Percentiles rank a stretch among this genome's conserved stretches.
Evolutionary conservation across 2,113 vertebrate species (phyloP).

Genomic region (Abramis brama): DNA sequence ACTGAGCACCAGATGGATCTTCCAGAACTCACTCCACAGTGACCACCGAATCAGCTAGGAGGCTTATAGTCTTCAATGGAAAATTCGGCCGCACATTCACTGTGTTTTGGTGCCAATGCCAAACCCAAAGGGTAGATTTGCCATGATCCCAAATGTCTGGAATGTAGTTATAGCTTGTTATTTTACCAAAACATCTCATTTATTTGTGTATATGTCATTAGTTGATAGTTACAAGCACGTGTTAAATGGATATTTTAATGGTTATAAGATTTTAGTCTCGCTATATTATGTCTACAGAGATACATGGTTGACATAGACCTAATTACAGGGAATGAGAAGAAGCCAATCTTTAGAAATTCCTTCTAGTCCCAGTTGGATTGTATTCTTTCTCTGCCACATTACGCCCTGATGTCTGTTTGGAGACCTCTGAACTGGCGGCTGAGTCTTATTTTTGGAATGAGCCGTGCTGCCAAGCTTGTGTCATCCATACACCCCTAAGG

Average conservation of each 20-base stretch:
- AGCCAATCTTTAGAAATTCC: neutral
- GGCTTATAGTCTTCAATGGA: conserved; percentile 22
- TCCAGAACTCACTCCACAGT: neutral
- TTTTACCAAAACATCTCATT: neutral
- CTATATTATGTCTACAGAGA: neutral
- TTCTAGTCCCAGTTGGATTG: conserved; percentile 6
- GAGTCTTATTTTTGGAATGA: conserved; percentile 31
- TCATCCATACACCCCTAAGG: conserved; percentile 34
- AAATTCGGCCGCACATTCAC: neutral
- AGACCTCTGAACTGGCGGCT: neutral
- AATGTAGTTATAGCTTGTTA: neutral
- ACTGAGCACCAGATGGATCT: conserved; percentile 26
- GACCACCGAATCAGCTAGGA: conserved; percentile 23
- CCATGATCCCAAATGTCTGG: neutral
- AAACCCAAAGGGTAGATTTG: neutral
- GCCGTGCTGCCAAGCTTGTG: conserved; percentile 52
- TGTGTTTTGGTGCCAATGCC: neutral
- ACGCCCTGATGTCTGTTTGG: conserved; percentile 13
- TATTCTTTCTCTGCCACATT: neutral
- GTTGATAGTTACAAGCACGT: neutral
- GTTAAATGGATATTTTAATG: neutral
- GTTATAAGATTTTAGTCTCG: neutral
- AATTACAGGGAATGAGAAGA: conserved; percentile 1
- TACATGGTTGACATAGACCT: neutral
- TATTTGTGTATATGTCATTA: neutral